phyloP scores from a whole-genome alignment of 2,113 vertebrate genomes.

The Arvicanthis niloticus region DNA sequence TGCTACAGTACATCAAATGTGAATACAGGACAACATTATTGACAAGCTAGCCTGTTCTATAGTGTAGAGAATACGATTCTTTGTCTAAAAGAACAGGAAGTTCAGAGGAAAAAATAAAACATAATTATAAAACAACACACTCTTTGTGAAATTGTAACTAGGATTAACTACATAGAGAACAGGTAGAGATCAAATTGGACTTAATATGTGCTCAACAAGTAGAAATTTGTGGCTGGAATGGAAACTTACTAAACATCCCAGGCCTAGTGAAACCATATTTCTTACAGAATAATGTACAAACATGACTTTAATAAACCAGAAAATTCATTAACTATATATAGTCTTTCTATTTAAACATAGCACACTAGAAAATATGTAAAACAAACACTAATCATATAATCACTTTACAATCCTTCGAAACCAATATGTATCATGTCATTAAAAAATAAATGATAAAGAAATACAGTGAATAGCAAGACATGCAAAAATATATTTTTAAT shows the following conservation, averaged over 20 bases:
- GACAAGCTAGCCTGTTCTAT: no score
- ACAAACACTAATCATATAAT: neutral
- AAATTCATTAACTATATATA: neutral
- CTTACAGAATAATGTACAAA: neutral
- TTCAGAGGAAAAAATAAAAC: neutral
- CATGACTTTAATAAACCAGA: neutral
- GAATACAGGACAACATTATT: no score
- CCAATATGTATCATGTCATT: no score
- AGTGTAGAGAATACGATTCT: no score
- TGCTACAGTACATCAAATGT: no score
- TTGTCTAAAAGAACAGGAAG: no score
- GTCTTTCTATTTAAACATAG: neutral
- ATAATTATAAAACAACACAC: neutral
- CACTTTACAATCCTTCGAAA: neutral
- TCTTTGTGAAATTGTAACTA: neutral
- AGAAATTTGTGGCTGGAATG: neutral
- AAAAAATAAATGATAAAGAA: no score
- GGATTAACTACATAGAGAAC: neutral
- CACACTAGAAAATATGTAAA: neutral
- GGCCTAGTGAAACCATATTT: no score
- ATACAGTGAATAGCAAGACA: no score
- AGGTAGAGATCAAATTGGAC: neutral
- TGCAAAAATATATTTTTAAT: neutral
- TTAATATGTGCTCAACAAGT: neutral
- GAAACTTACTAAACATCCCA: neutral